Evolutionary conservation across 2,888 invertebrate genomes (phyloP), one percentile per base, ranked within the genome.

Genomic region (Polymixis lichenea): DNA sequence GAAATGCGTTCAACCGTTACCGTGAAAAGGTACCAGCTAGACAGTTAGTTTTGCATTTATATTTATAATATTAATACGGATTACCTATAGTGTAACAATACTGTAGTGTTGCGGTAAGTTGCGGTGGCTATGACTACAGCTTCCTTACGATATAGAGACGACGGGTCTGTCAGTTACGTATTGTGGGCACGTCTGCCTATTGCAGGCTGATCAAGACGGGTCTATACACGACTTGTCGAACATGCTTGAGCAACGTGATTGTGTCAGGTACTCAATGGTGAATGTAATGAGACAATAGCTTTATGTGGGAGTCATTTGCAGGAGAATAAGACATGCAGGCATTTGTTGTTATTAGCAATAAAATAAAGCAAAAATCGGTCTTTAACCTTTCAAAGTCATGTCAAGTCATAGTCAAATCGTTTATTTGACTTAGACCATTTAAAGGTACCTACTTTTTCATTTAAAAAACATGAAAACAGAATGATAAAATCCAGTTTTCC

Each of bases 201-300:
- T 17, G 76, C 55, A n/a, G 19, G 17, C 25, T 69, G 17, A 3
- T 5, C 64, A 25, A 53, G 65, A 70, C 51, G 65, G 51, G 55
- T 15, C 60, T 15, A 32, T 17, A 51, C 43, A 32, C 43, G 51
- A 17, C 25, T 51, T 25, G 17, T 22, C 8, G 7, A 19, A n/a
- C 19, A 22, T 1, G 53, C 53, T 66, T 28, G 17, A 51, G 32
- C 3, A 17, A 72, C 19, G 32, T 56, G 49, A 28, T 25, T 43
- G 9, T 46, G 53, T 3, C 56, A 62, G 49, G 15, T 64, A 25
- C 9, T 51, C 19, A 13, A 56, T 43, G 28, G 38, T 32, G 17
- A 2, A 28, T 43, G 22, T 1, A 19, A 19, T 17, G 22, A 13
- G 17, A 61, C 32, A 72, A 72, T 67, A 22, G 38, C n/a, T n/a